phyloP scores from a whole-genome alignment of 1,140 invertebrate genomes.

The Drosophila triauraria region DNA sequence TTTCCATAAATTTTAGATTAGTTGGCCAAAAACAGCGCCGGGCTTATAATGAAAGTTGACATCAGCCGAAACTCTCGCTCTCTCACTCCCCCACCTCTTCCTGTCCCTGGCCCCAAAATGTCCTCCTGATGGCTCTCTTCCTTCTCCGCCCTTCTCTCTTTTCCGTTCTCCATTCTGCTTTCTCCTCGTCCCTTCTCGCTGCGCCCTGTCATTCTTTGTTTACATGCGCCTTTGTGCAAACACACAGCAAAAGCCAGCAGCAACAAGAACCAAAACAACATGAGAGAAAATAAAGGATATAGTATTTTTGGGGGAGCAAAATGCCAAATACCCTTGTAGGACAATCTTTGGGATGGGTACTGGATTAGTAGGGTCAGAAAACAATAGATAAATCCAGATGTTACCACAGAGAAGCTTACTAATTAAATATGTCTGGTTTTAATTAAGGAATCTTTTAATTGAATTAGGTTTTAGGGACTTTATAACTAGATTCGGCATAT shows the following conservation, averaged over 20 bases:
- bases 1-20: slow-evolving; percentile 80
- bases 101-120: slow-evolving; percentile 81
- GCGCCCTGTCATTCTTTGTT: slow-evolving; percentile 50
- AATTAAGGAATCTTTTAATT: too few species aligned
- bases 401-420: too few species aligned
- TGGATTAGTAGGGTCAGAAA: not conserved
- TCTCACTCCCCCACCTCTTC: not conserved
- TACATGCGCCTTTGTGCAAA: slow-evolving; percentile 74
- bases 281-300: slow-evolving; percentile 5
- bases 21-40: slow-evolving; percentile 57
- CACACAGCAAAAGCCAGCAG: slow-evolving; percentile 48
- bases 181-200: slow-evolving; percentile 4
- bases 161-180: slow-evolving; percentile 11
- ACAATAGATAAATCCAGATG: too few species aligned
- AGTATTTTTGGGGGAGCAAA: not conserved
- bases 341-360: not conserved
- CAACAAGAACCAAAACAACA: slow-evolving; percentile 48
- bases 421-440: too few species aligned
- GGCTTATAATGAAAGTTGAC: slow-evolving; percentile 33
- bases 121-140: slow-evolving; percentile 45
- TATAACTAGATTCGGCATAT: too few species aligned
- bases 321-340: slow-evolving; percentile 15
- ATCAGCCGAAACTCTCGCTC: slow-evolving; percentile 22
- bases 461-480: too few species aligned
- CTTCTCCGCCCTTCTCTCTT: not conserved